phyloP scores from a whole-genome alignment of 2,888 invertebrate genomes.

The Pterostichus madidus region DNA sequence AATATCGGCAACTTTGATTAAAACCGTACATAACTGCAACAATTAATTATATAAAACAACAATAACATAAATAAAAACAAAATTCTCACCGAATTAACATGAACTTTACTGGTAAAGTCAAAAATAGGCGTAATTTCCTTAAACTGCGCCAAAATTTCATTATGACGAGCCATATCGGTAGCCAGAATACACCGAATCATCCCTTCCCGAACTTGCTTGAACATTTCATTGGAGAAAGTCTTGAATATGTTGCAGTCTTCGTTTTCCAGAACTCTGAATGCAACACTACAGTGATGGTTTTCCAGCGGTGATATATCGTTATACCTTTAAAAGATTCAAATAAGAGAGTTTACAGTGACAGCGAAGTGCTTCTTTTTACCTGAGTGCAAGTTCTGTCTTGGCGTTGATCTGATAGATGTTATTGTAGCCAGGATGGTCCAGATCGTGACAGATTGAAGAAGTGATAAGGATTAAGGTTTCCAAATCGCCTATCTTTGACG shows the following conservation, averaged over 20 bases:
- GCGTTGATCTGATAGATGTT: conserved; percentile 92
- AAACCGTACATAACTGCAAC: conserved; percentile 85
- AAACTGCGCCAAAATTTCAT: conserved; percentile 87
- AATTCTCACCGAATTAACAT: conserved; percentile 84
- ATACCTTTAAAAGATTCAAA: conserved; percentile 77
- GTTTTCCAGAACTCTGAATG: conserved; percentile 88
- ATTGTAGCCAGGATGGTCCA: conserved; percentile 89
- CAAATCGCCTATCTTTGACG: conserved; percentile 84
- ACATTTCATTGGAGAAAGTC: conserved; percentile 82
- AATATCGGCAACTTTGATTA: conserved; percentile 91
- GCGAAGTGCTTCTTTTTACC: conserved; percentile 73
- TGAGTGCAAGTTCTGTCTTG: conserved; percentile 88
- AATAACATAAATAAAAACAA: conserved; percentile 79
- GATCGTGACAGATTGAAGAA: conserved; percentile 89
- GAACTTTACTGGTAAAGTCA: conserved; percentile 84
- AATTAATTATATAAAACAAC: conserved; percentile 55
- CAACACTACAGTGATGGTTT: conserved; percentile 92
- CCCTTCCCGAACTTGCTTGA: conserved; percentile 85
- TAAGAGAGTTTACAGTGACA: not conserved
- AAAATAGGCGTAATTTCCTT: conserved; percentile 83
- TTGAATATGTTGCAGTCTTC: conserved; percentile 90
- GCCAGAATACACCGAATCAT: conserved; percentile 89
- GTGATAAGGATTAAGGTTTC: conserved; percentile 88
- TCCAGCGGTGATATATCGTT: conserved; percentile 92
- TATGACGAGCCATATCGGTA: conserved; percentile 89